Percentiles rank a stretch among this genome's conserved stretches.
phyloP scores from a whole-genome alignment of 2,888 invertebrate genomes.

The Azorinus chamasolen region DNA sequence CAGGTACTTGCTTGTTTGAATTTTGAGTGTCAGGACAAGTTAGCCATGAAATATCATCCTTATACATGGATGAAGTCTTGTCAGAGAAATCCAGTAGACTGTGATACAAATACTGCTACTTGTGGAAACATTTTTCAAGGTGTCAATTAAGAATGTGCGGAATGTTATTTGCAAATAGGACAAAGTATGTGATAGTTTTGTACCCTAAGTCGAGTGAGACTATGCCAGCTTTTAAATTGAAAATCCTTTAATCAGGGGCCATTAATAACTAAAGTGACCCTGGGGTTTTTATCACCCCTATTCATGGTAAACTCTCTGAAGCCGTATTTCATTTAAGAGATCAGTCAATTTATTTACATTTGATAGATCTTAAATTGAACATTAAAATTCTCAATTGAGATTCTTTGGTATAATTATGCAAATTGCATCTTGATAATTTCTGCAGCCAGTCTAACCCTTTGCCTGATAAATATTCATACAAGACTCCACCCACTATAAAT shows the following conservation, averaged over 20 bases:
- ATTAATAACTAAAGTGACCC: too few species aligned
- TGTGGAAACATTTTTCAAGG: slow-evolving; percentile 36
- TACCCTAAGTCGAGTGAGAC: neutral
- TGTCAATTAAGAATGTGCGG: slow-evolving; percentile 35
- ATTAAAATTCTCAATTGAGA: slow-evolving; percentile 18
- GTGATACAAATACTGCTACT: neutral
- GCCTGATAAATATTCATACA: too few species aligned
- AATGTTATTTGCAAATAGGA: slow-evolving; percentile 29
- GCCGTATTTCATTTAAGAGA: too few species aligned
- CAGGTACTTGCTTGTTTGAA: slow-evolving; percentile 13
- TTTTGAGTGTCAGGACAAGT: slow-evolving; percentile 6
- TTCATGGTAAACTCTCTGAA: too few species aligned
- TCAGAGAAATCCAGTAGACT: too few species aligned
- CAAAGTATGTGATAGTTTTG: slow-evolving; percentile 27
- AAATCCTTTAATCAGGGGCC: too few species aligned
- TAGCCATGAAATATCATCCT: slow-evolving; percentile 22
- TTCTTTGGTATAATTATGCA: slow-evolving; percentile 25
- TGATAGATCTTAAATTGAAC: slow-evolving; percentile 11
- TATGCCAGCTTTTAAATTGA: too few species aligned
- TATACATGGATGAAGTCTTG: neutral
- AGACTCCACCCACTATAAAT: too few species aligned
- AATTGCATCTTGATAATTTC: slow-evolving; percentile 7
- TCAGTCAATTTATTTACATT: neutral
- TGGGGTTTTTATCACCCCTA: too few species aligned
- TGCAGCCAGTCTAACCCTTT: too few species aligned